Base-by-base conservation (phyloP, 1,140 invertebrate species). In the Scaptomyza hsui region DNA sequence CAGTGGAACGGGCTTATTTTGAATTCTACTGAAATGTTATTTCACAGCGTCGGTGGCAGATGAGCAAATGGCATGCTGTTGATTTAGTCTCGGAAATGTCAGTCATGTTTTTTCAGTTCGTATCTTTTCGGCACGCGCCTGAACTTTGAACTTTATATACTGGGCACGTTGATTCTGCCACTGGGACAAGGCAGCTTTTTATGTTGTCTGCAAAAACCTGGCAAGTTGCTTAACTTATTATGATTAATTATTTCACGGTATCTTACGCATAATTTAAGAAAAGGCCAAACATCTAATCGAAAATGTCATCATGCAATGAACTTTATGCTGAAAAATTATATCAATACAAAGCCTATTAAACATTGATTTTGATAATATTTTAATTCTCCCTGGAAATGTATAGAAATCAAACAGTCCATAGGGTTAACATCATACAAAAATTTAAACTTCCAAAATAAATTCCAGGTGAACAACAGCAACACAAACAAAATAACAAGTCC, bases 121-220 rank as follows among this genome's bases (percentile, higher is more conserved):
- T 76, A 48, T 51, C 45, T 44, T 35, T 21, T 26, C 35, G 64
- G 57, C 81, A 85, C 69, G 77, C 73, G 77, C 64, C 81, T 86
- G 62, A 85, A 86, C 77, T 81, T 81, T 86, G 77, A 88, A 88
- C 82, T 88, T 86, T 72, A 2, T n/a, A 32, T 55, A 68, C 7
- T 37, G 51, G 55, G 59, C 55, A 65, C 42, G 35, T 16, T 37
- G 18, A 19, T 39, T 45, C 59, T 42, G 41, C 21, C 57, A 37
- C 13, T 16, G 19, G 18, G 6, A 21, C 29, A 13, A 10, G 18
- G 6, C n/a, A 13, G n/a, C 18, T 13, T 41, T 37, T 21, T 9
- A 37, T 15, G n/a, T 18, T n/a, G 10, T n/a, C 26, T 35, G 16
- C 15, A 7, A 32, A 32, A 10, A 6, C 3, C 13, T 35, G 7